These are phyloP conservation scores for Anarrhichthys ocellatus DNA, from an alignment of 2,113 vertebrate species.

Conservation along the genomic window DNA sequence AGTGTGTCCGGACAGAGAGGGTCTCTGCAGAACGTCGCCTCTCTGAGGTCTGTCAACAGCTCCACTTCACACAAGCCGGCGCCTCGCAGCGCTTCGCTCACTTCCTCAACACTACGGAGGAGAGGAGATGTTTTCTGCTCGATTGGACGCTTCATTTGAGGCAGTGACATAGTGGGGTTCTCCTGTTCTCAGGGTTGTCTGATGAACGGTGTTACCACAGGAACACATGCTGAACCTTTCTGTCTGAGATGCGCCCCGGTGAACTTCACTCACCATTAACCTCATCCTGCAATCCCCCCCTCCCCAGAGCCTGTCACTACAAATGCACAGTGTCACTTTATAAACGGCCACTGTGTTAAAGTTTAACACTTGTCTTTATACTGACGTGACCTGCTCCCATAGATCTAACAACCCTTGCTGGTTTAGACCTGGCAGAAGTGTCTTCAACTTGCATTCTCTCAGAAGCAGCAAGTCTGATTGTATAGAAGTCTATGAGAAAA, in stretches of 20 bases:
- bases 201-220: background rate
- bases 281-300: background rate
- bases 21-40: conserved; percentile 85
- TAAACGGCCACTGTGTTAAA: conserved; percentile 1
- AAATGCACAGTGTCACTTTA: background rate
- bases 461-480: background rate
- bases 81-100: conserved; percentile 78
- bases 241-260: conserved; percentile 12
- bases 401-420: background rate
- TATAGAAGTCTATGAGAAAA: background rate
- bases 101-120: conserved; percentile 84
- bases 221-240: background rate
- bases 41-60: conserved; percentile 73
- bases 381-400: background rate
- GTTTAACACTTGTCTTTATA: background rate
- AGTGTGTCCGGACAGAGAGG: conserved; percentile 88
- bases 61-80: conserved; percentile 83
- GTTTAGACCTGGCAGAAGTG: background rate
- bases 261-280: conserved; percentile 42
- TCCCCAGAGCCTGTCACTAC: background rate
- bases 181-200: background rate
- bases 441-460: background rate
- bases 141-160: background rate
- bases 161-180: background rate
- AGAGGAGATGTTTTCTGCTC: background rate